phyloP scores from a whole-genome alignment of 2,113 vertebrate species.

The Tragelaphus buxtoni region DNA sequence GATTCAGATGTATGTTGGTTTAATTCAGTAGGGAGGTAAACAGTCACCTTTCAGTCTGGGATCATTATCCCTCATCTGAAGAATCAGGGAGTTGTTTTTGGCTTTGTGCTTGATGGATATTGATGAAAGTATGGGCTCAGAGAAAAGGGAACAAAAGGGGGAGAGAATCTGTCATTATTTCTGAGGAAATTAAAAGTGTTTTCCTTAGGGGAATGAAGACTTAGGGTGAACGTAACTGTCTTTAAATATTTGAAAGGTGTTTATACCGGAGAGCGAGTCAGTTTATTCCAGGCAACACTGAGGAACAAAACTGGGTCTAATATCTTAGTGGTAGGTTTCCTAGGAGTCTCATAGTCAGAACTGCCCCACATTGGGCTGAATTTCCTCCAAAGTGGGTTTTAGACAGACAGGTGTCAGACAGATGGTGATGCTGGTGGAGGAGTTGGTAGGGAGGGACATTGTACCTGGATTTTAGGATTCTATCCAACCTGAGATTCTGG shows the following conservation, averaged over 20 bases:
- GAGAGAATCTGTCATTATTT: not conserved
- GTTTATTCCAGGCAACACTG: not conserved
- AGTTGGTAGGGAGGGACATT: accelerated
- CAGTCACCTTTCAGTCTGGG: not conserved
- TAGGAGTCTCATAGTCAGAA: not conserved
- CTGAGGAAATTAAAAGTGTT: not conserved
- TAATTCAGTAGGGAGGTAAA: not conserved
- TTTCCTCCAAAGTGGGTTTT: not conserved
- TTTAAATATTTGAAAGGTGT: not conserved
- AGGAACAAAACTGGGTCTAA: not conserved
- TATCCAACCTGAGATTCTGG: not conserved
- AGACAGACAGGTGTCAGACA: not conserved
- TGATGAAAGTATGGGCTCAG: not conserved
- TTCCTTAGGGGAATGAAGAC: not conserved
- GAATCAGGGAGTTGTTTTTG: not conserved
- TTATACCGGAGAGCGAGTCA: not conserved
- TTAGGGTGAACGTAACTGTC: not conserved
- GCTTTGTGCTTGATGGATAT: not conserved
- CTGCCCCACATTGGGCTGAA: not conserved
- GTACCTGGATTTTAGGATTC: not conserved
- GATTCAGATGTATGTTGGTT: not conserved
- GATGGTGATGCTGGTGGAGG: not conserved
- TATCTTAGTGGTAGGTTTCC: not conserved
- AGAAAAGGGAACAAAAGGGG: not conserved
- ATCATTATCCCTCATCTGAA: not conserved